phyloP scores from a whole-genome alignment of 2,888 invertebrate genomes.

The Tipula lateralis region DNA sequence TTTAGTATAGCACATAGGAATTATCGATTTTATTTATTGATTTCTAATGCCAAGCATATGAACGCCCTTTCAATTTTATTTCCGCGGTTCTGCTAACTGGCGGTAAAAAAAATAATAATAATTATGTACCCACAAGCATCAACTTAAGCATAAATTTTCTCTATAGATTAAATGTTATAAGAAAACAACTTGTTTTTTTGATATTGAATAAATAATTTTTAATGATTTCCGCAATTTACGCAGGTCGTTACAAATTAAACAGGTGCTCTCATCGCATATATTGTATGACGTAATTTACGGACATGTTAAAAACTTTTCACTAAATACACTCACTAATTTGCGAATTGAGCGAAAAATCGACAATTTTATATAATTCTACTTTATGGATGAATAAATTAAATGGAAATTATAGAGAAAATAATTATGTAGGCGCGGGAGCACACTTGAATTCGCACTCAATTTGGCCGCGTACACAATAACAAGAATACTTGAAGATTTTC shows the following conservation, averaged over 20 bases:
- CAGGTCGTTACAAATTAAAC: background rate
- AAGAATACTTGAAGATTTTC: too few relatives aligned
- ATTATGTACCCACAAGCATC: too few relatives aligned
- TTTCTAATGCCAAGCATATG: too few relatives aligned
- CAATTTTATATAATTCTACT: background rate
- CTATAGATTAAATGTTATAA: too few relatives aligned
- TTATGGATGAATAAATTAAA: background rate
- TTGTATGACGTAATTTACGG: background rate
- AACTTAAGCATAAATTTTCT: too few relatives aligned
- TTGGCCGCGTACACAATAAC: background rate
- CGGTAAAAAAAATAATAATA: too few relatives aligned
- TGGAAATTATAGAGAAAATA: background rate
- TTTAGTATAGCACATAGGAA: too few relatives aligned
- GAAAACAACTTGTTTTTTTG: background rate
- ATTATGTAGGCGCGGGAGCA: background rate
- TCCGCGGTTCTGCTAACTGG: too few relatives aligned
- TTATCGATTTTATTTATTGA: too few relatives aligned
- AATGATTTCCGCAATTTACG: background rate
- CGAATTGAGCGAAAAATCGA: background rate
- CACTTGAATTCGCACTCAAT: background rate
- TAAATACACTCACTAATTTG: background rate
- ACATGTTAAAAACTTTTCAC: background rate
- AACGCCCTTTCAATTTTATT: too few relatives aligned
- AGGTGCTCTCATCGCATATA: background rate
- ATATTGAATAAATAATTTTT: background rate